phyloP scores from a whole-genome alignment of 2,797 vertebrate species.

The Sebastes goodei region DNA sequence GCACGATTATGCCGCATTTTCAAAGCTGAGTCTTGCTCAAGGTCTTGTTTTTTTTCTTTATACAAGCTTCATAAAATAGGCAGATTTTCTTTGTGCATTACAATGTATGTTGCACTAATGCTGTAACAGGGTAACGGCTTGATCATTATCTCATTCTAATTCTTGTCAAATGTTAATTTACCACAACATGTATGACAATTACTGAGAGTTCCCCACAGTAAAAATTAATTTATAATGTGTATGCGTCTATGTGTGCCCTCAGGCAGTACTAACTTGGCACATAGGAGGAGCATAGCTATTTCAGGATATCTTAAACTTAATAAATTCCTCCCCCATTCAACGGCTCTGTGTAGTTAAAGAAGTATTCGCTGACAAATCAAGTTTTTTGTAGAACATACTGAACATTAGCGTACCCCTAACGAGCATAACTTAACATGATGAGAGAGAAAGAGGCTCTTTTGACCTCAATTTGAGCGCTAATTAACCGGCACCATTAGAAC shows the following conservation, averaged over 20 bases:
- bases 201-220: background rate
- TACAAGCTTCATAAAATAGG: background rate
- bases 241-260: background rate
- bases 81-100: background rate
- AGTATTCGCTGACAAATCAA: slow-evolving; percentile 20
- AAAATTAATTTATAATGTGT: background rate
- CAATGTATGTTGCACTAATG: background rate
- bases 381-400: background rate
- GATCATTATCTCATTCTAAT: background rate
- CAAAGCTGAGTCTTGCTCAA: background rate
- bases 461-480: slow-evolving; percentile 45
- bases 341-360: background rate
- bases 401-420: background rate
- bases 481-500: slow-evolving; percentile 14
- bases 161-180: background rate
- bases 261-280: background rate
- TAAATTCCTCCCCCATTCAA: background rate
- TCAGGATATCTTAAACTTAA: slow-evolving; percentile 3
- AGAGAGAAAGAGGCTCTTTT: background rate
- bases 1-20: background rate
- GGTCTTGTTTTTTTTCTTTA: background rate
- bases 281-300: slow-evolving; percentile 2
- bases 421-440: slow-evolving; percentile 10
- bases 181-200: background rate
- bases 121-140: background rate